Evolutionary conservation across 2,888 invertebrate genomes (phyloP), one percentile per base, ranked within the genome.

Genomic region (Seira ritae): DNA sequence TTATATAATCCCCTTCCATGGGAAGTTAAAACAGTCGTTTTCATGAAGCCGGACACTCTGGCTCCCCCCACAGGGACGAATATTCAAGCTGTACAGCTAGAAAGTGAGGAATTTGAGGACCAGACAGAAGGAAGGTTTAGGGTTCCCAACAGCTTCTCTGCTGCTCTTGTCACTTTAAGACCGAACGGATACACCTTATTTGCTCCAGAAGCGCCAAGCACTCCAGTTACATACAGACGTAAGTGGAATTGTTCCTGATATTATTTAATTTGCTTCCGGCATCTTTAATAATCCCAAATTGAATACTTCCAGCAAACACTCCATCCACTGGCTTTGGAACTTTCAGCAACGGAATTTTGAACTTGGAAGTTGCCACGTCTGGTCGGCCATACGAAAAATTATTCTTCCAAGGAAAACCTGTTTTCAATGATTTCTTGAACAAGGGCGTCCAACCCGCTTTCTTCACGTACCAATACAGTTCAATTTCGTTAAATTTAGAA

Each of bases 1-100:
- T 19, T 88, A 15, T 88, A 70, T 76, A 87, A 87, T 65, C 81
- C 85, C 0, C 73, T 87, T 1, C 82, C 84, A 1, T 87, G 87
- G 87, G 65, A 50, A 24, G 82, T 85, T 12, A 74, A 77, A n/a
- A 83, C 83, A 1, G 88, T 89, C 8, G 70, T 89, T 19, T 88
- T 89, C 69, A 87, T 82, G 42, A 84, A 83, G 70, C 85, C 85
- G 0, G 77, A 86, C 24, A 60, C 69, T 12, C 23, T 60, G 3
- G 46, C 66, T n/a, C 70, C 76, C 3, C 85, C 85, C 19, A 23
- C 78, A 0, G 84, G 84, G 10, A 31, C 83, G 4, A 84, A 84
- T 20, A 72, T 85, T 22, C 87, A 87, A 50, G 19, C 65, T 3
- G 84, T 86, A 0, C 24, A 19, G 12, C 69, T 84, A 50, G 83